Evolutionary conservation across 2,113 vertebrate species (phyloP).

Genomic region (Axis porcinus): DNA sequence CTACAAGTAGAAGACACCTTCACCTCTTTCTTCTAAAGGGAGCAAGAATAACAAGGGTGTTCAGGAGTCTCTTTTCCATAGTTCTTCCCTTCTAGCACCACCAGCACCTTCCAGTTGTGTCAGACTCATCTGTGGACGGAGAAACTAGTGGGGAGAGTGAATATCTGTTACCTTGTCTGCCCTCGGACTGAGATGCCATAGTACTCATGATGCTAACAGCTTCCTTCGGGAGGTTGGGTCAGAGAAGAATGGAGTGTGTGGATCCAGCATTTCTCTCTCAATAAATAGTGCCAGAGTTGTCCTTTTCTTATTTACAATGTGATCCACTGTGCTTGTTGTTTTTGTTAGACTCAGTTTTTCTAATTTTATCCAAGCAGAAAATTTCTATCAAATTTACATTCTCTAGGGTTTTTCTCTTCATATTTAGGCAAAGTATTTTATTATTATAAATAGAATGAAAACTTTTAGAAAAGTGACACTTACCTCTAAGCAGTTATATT

Average conservation of each 20-base stretch:
- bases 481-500: neutral
- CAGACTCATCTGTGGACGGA: neutral
- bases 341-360: neutral
- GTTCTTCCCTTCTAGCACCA: neutral
- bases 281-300: neutral
- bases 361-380: neutral
- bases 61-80: neutral
- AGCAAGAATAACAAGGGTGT: neutral
- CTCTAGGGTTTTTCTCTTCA: neutral
- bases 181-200: rapidly evolving
- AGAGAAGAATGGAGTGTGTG: neutral
- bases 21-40: neutral
- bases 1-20: neutral
- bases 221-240: neutral
- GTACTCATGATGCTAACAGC: neutral
- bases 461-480: neutral
- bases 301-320: neutral
- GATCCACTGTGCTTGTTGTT: neutral
- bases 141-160: neutral
- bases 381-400: neutral
- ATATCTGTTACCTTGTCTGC: neutral
- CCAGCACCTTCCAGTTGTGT: neutral
- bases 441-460: neutral
- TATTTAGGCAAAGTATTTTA: neutral
- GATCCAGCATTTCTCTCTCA: neutral